Conservation (phyloP, 2,113 vertebrate genomes). For the Apodemus speciosus region DNA sequence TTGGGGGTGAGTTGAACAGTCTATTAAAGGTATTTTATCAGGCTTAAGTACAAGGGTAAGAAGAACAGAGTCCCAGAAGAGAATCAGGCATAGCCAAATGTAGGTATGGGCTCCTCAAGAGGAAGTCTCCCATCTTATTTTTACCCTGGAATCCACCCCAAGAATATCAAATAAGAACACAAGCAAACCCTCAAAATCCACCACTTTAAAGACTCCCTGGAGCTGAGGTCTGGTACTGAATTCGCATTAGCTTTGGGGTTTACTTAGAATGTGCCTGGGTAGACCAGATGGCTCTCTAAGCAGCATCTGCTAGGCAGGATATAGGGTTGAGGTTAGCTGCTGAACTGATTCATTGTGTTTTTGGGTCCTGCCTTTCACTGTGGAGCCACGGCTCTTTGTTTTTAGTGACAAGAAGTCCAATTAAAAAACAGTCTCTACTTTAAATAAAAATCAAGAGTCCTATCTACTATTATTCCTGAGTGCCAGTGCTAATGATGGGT, state of each 20-base stretch:
- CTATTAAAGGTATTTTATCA: neutral
- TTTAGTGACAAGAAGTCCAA: neutral
- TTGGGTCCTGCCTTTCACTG: neutral
- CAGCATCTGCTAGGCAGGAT: accelerated
- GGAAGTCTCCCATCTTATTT: neutral
- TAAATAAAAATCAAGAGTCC: neutral
- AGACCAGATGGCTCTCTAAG: neutral
- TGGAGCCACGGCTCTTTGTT: neutral
- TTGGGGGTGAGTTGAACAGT: neutral
- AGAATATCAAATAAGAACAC: neutral
- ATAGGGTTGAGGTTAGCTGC: accelerated
- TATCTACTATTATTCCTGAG: neutral
- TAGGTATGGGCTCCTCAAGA: neutral
- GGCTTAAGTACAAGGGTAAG: neutral
- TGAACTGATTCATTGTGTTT: neutral
- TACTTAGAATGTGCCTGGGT: accelerated
- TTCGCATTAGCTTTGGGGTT: accelerated
- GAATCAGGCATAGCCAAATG: neutral
- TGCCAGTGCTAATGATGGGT: neutral
- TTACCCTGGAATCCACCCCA: neutral
- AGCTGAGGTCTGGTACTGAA: too few relatives aligned
- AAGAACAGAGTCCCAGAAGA: neutral
- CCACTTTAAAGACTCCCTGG: neutral
- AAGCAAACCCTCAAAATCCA: neutral
- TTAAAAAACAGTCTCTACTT: neutral